Evolutionary conservation across 2,888 invertebrate species (phyloP), one percentile per base, ranked within the genome.

Genomic region (Agonopterix subpropinquella): DNA sequence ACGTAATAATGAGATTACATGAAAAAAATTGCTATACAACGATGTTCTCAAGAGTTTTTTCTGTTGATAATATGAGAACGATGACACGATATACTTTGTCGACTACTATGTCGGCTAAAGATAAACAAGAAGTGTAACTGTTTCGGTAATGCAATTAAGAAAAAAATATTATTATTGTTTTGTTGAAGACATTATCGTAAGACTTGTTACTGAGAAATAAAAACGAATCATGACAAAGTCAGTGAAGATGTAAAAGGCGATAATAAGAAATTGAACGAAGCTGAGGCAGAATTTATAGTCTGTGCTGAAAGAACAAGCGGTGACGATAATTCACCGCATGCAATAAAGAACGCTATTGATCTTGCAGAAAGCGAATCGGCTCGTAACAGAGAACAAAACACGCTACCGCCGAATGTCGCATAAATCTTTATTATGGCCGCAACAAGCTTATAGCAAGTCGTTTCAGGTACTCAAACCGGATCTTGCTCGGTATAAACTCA

Each of bases 381-480:
- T 81, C 77, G 84, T 84, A 82, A 82, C 84, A 76, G 73, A 77
- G 83, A 85, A 86, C 87, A 86, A 82, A 87, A 85, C 86, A 83
- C 77, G 87, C 86, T 87, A 85, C 87, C 84, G 78, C 85, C 78
- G 79, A 84, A 86, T 80, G 85, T 87, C 84, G 82, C 78, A 86
- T 87, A 87, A 87, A 87, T 87, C 87, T 87, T 85, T 87, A 86
- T 87, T 87, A 87, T 86, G 85, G 83, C 86, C 78, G 77, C 85
- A 83, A 84, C 86, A 83, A 86, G 87, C 87, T 86, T 83, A 86
- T 79, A 79, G 70, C 79, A 73, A 78, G 78, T 78, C 81, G 77
- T 80, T 82, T 80, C 86, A 86, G 84, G 85, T 86, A 80, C 85
- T 77, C 82, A 67, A 78, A 82, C 86, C 85, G 85, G 84, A 82